These are phyloP conservation scores for Gymnocephalus cernua DNA, from an alignment of 2,113 vertebrate genomes.

Conservation along the genomic window DNA sequence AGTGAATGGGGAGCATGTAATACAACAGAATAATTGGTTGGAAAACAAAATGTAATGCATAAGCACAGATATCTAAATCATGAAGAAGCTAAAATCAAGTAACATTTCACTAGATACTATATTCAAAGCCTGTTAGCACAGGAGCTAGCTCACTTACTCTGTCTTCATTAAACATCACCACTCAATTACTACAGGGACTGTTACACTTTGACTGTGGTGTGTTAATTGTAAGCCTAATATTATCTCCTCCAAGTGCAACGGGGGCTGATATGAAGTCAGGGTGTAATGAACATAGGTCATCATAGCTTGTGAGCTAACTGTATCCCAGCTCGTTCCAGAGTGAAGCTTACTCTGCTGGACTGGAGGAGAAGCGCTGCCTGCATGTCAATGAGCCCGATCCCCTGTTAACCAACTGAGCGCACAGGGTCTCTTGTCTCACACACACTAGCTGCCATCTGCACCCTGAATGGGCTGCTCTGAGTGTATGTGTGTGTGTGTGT, in stretches of 20 bases:
- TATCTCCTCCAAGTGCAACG: constrained; percentile 61
- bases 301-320: constrained; percentile 54
- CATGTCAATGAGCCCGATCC: constrained; percentile 77
- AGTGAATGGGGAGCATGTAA: background rate
- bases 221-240: constrained; percentile 37
- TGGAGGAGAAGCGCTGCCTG: constrained; percentile 65
- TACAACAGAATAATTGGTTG: background rate
- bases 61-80: background rate
- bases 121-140: constrained; percentile 8
- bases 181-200: constrained; percentile 14
- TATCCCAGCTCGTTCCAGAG: constrained; percentile 47
- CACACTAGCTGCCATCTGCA: constrained; percentile 82
- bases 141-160: background rate
- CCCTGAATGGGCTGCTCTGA: constrained; percentile 74
- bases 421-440: constrained; percentile 77
- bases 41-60: background rate
- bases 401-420: constrained; percentile 63
- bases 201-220: background rate
- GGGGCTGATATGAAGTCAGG: constrained; percentile 34
- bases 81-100: background rate
- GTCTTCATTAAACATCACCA: background rate
- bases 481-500: constrained; percentile 32
- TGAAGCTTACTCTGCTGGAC: constrained; percentile 65
- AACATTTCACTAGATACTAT: background rate
- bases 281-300: constrained; percentile 68